Base-by-base conservation (phyloP, 92 coral and sea anemone species). In the Phenganax stokvisi region DNA sequence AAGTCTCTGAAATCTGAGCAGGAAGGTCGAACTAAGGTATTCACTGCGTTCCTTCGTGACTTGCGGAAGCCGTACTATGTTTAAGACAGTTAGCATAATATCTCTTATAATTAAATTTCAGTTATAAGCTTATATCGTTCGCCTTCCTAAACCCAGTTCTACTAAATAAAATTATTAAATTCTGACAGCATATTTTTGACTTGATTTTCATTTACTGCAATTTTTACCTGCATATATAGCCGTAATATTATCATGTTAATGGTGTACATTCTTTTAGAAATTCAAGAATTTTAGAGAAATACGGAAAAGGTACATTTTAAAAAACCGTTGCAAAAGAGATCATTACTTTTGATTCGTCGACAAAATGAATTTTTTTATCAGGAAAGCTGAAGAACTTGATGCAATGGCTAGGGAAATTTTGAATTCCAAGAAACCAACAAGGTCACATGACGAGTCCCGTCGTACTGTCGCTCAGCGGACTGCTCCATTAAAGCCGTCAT, bases 21-120 rank as follows among this genome's bases (percentile, higher is more conserved):
- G 54, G 92, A 88, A 71, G 86, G 92, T 6, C 81, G 91, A 61
- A 89, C 96, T 31, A 96, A 92, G 97, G 99, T 96, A 71, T 17
- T 28, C 8, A 67, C 68, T 11, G 28, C 51, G 12, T 7, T 29
- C 9, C 10, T 12, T 27, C 47, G 16, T 68, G 3, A 68, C 0
- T 53, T 68, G 12, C 47, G 16, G 6, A 16, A 37, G 52, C 31
- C 30, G 9, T 6, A 53, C 10, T 12, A 68, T 8, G 12, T 30
- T 68, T 30, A 12, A 53, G 37, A 68, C 31, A 16, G 13, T n/a
- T 12, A 20, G 47, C 20, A 68, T 51, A 51, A 17, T 67, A 68
- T 68, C 47, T 68, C 47, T 51, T 68, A 4, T 68, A 37, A 68
- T 10, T 28, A 68, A 5, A 28, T 30, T 30, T 2, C 2, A 37